Base-by-base conservation (phyloP, 1,140 invertebrate species). In the Tyrophagus putrescentiae region DNA sequence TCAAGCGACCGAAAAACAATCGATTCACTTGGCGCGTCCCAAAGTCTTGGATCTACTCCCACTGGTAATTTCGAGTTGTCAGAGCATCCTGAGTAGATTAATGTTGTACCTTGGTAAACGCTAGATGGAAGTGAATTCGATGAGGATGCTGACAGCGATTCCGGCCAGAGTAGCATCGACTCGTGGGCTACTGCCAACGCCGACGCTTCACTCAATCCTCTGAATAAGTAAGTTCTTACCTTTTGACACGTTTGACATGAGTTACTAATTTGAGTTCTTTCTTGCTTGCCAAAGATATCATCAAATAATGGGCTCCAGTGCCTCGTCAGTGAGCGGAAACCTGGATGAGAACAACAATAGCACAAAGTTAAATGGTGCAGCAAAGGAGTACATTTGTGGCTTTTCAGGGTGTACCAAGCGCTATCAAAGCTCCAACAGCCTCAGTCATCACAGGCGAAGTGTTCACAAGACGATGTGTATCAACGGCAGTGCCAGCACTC, bases 361-460 rank as follows among this genome's bases (percentile, higher is more conserved):
- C 21, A 52, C 33, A 4, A 39, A 39, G 6, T 57, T 52, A 50
- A 57, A 50, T 33, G 68, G 69, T 42, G 67, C 66, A 7, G 82
- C 85, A 66, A 86, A 85, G 67, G 84, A 84, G 0, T 87, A 84
- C 71, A 81, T 79, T 11, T 88, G 84, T 71, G 83, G 83, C 1
- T 81, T 87, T 23, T 82, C 83, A 33, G 84, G 84, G n/a, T 88
- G 85, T 72, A 84, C 84, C 68, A 87, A 87, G 68, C 74, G 84
- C 28, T 88, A 88, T 71, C 87, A 87, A 69, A 88, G 87, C 69
- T 79, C 85, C n/a, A 88, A 87, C 71, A 84, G 85, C 34, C 85
- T 87, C 64, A 86, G 87, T 69, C 87, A 88, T 68, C 85, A 88
- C 73, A 83, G 82, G 1, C 84, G 85, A 70, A 85, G 86, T 72